Conservation (phyloP, 2,888 invertebrate species). For the Electrophaes corylata region DNA sequence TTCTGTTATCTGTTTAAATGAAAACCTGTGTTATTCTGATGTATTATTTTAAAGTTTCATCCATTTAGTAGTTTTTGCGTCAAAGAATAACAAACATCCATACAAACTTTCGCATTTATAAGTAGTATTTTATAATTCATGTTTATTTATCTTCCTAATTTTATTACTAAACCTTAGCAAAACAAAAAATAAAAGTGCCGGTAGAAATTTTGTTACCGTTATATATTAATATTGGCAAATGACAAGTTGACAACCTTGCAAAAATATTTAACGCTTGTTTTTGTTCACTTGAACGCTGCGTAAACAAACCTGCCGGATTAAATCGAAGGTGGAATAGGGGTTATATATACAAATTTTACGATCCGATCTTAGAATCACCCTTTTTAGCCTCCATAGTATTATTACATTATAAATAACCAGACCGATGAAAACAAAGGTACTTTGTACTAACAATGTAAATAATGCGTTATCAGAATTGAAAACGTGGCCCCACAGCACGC, state of each 20-base stretch:
- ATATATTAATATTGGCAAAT: constrained; percentile 57
- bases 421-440: constrained; percentile 52
- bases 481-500: constrained; percentile 43
- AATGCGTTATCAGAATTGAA: constrained; percentile 58
- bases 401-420: constrained; percentile 51
- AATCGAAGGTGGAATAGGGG: constrained; percentile 42
- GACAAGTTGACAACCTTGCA: constrained; percentile 63
- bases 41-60: too few species aligned
- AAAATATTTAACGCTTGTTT: constrained; percentile 53
- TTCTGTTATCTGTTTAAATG: too few species aligned
- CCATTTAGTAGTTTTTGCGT: too few species aligned
- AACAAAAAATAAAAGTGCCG: constrained; percentile 45
- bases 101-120: too few species aligned
- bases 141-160: neutral
- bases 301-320: constrained; percentile 44
- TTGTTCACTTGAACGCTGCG: constrained; percentile 44
- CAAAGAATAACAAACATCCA: too few species aligned
- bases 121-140: neutral
- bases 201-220: constrained; percentile 47
- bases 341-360: constrained; percentile 47
- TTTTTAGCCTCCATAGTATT: constrained; percentile 41
- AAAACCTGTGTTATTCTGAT: too few species aligned
- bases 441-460: constrained; percentile 60
- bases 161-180: constrained; percentile 38
- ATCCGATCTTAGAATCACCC: constrained; percentile 49